Evolutionary conservation across 2,113 vertebrate species (phyloP).

Genomic region (Sylvicapra grimmia): DNA sequence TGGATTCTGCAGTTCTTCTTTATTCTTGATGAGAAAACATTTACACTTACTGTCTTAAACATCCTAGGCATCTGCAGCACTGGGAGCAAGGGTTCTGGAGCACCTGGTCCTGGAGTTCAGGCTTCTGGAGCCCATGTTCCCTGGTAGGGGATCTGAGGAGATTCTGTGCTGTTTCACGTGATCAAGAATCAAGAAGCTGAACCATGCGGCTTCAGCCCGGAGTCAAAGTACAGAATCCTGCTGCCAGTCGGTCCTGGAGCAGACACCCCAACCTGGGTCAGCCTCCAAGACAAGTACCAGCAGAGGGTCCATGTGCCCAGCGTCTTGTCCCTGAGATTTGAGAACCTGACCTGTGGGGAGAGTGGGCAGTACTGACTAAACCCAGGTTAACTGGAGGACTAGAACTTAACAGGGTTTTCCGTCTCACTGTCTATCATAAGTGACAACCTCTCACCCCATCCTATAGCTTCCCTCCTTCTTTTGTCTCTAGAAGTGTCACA

Average conservation of each 20-base stretch:
- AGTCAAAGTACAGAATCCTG: accelerated
- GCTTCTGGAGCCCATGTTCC: neutral
- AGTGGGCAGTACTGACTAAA: neutral
- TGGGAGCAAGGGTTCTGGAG: neutral
- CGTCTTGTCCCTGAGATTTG: neutral
- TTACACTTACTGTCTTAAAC: neutral
- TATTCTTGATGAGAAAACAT: neutral
- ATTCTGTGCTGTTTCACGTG: neutral
- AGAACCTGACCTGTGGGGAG: neutral
- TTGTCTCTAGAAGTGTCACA: neutral
- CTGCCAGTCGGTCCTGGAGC: accelerated
- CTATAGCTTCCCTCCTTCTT: neutral
- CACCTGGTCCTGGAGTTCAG: neutral
- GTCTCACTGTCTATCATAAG: neutral
- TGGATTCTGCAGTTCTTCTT: neutral
- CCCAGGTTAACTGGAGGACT: accelerated
- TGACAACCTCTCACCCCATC: neutral
- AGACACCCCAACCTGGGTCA: neutral
- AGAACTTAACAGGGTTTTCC: accelerated
- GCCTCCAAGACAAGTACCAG: neutral
- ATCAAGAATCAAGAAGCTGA: neutral
- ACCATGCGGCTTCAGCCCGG: accelerated
- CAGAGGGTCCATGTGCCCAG: neutral
- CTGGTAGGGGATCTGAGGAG: neutral
- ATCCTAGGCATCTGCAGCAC: neutral